Base-by-base conservation (phyloP, 1,140 invertebrate genomes). In the Aphelinus certus region DNA sequence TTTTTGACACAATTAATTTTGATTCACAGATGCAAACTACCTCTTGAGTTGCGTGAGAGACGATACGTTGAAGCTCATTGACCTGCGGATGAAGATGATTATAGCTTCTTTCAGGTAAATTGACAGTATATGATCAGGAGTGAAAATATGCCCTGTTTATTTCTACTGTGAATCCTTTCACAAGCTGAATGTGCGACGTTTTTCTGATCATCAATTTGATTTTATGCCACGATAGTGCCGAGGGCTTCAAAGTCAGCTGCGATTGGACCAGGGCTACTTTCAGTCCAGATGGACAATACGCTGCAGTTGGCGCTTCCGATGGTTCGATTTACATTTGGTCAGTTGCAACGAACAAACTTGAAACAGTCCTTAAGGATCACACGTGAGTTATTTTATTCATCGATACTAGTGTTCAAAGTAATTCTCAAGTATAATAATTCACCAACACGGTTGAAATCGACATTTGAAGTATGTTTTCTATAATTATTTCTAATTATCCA, bases 251-350 rank as follows among this genome's bases (percentile, higher is more conserved):
- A 89, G 94, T 98, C 67, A 95, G 95, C 51, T 97, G 94, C 88
- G 98, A 99, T 89, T 98, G 94, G 92, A 91, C 95, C 43, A 91
- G 97, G 82, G 96, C 96, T 9, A 92, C 93, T 56, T 98, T 99
- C 84, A 98, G 96, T 82, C 95, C 95, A 43, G 94, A 96, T 85
- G 95, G 93, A 3, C 91, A 94, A 68, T 96, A 96, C 86, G 92
- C 97, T 26, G 92, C 95, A 2, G 96, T 95, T 73, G 98, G 98
- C 7, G 96, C 95, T 10, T 90, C 92, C 1, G 97, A 99, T 87
- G 97, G 97, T 26, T 90, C 92, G 48, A 91, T 98, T 65, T 98
- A 93, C 85, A 92, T 99, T 70, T 99, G 97, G 97, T 95, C 96
- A 83, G 91, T 96, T 42, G 85, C 88, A 67, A 92, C 92, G 26